Evolutionary conservation across 2,888 invertebrate genomes (phyloP).

Genomic region (Scelioninae gen. 1): DNA sequence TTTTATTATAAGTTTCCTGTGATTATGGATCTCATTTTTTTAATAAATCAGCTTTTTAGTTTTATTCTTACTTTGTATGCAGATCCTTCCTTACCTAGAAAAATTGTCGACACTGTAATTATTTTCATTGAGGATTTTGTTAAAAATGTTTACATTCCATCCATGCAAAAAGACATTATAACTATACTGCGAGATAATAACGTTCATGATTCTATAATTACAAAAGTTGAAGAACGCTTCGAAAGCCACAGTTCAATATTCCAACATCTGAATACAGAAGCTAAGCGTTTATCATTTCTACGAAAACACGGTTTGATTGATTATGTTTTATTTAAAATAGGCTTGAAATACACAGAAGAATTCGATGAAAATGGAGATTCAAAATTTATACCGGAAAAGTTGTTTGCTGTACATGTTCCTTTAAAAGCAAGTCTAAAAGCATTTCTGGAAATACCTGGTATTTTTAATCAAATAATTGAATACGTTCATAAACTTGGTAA

Average conservation of each 20-base stretch:
- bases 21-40: not conserved
- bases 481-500: not conserved
- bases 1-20: no score
- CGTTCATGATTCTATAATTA: not conserved
- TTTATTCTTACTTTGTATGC: not conserved
- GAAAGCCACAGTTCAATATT: not conserved
- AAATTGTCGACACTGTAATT: not conserved
- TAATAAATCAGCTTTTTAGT: not conserved
- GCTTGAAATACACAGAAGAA: not conserved
- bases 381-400: not conserved
- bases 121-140: not conserved
- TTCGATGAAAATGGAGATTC: not conserved
- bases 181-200: not conserved
- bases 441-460: slow-evolving; percentile 1
- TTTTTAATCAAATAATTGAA: not conserved
- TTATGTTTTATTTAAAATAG: not conserved
- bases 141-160: not conserved
- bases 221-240: not conserved
- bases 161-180: not conserved
- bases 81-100: not conserved
- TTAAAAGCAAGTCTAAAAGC: not conserved
- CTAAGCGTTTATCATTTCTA: not conserved
- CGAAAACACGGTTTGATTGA: slow-evolving; percentile 2
- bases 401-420: slow-evolving; percentile 9
- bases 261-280: slow-evolving; percentile 4